Evolutionary conservation across 2,888 invertebrate species (phyloP).

Genomic region (Drosophila mettleri): DNA sequence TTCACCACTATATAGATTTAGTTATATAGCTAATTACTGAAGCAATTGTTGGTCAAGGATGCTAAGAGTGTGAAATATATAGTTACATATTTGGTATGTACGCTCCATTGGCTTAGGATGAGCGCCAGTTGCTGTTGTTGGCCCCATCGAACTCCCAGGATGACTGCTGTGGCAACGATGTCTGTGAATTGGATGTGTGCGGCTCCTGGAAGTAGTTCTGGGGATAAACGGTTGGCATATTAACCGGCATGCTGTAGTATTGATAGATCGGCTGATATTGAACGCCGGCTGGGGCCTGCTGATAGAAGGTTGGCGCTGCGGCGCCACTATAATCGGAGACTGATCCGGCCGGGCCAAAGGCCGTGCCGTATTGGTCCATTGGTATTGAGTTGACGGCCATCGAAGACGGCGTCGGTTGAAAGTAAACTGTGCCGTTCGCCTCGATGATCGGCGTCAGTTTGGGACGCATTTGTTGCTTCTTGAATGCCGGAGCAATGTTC

Average conservation of each 20-base stretch:
- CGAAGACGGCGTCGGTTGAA: not conserved
- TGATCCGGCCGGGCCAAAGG: not conserved
- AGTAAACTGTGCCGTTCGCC: slow-evolving; percentile 20
- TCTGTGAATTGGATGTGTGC: not conserved
- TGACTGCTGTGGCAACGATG: slow-evolving; percentile 2
- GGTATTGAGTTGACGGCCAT: not conserved
- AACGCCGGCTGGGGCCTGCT: slow-evolving; percentile 9
- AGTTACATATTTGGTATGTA: slow-evolving; percentile 27
- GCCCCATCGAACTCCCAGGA: slow-evolving; percentile 26
- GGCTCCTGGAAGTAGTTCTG: slow-evolving; percentile 19
- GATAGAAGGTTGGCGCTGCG: slow-evolving; percentile 12
- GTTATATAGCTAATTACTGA: slow-evolving; percentile 6
- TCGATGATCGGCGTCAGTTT: slow-evolving; percentile 15
- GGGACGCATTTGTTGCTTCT: slow-evolving; percentile 17
- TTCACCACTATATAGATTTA: not conserved
- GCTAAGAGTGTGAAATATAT: not conserved
- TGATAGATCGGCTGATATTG: slow-evolving; percentile 41
- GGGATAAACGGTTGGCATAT: slow-evolving; percentile 18
- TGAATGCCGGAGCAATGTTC: slow-evolving; percentile 44
- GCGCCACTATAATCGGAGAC: not conserved
- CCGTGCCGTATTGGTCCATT: slow-evolving; percentile 9
- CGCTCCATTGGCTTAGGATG: slow-evolving; percentile 7
- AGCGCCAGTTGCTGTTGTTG: slow-evolving; percentile 10
- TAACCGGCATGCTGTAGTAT: slow-evolving; percentile 36
- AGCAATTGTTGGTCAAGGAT: slow-evolving; percentile 11